Conservation (phyloP, 2,113 vertebrate genomes). For the Pagrus major region DNA sequence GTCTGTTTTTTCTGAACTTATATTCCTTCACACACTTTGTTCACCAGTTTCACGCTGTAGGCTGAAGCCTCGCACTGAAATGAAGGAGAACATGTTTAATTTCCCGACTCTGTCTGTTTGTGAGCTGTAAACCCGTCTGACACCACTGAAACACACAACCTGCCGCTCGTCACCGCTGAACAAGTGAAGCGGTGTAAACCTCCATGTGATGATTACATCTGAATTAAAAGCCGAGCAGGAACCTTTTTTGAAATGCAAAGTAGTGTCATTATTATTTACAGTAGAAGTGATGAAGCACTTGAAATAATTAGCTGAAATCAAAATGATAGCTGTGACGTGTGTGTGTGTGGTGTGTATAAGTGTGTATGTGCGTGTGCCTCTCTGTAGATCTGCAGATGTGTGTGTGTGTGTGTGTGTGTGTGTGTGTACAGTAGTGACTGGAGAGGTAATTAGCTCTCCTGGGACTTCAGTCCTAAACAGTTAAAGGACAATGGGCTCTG, state of each 20-base stretch:
- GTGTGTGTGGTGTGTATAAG: constrained; percentile 83
- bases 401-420: constrained; percentile 82
- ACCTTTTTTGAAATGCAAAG: constrained; percentile 83
- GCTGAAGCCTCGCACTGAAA: background rate
- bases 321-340: constrained; percentile 88
- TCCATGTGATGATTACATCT: constrained; percentile 78
- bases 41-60: background rate
- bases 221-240: constrained; percentile 39
- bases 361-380: constrained; percentile 72
- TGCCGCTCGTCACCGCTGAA: background rate
- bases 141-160: background rate
- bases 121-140: background rate
- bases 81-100: background rate
- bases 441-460: constrained; percentile 91
- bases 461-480: constrained; percentile 88
- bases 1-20: background rate
- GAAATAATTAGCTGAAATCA: constrained; percentile 89
- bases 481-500: constrained; percentile 89
- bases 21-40: background rate
- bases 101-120: background rate
- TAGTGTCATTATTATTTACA: constrained; percentile 87
- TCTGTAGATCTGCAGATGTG: no score
- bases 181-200: background rate
- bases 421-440: constrained; percentile 87
- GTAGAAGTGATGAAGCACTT: constrained; percentile 85